phyloP scores from a whole-genome alignment of 2,113 vertebrate genomes.

The Nannobrachium achirus region DNA sequence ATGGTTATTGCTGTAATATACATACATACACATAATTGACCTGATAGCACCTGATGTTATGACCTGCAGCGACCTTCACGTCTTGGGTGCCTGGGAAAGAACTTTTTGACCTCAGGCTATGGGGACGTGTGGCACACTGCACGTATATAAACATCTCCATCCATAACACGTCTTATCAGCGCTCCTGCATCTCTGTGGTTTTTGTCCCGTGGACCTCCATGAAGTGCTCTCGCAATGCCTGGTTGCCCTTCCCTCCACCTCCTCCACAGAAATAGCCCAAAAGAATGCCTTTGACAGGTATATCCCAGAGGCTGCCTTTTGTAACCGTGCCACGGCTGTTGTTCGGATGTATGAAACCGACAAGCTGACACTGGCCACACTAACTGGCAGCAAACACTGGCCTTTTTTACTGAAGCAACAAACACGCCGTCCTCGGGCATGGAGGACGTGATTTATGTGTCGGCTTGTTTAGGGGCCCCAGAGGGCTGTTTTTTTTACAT shows the following conservation, averaged over 20 bases:
- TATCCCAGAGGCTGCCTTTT: conserved; percentile 68
- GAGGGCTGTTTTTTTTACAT: conserved; percentile 55
- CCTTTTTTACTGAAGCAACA: conserved; percentile 53
- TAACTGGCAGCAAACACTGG: conserved; percentile 56
- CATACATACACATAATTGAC: too few species aligned
- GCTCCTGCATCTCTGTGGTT: conserved; percentile 65
- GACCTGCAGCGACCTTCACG: conserved; percentile 18
- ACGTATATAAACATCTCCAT: conserved; percentile 78
- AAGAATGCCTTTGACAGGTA: conserved; percentile 78
- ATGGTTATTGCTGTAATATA: too few species aligned
- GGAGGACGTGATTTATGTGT: conserved; percentile 75
- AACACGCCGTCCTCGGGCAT: conserved; percentile 57
- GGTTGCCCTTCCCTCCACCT: conserved; percentile 40
- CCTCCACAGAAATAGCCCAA: conserved; percentile 56
- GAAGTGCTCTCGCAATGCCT: conserved; percentile 58
- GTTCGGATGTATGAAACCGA: conserved; percentile 63
- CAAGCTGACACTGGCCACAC: conserved; percentile 72
- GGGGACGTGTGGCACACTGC: conserved; percentile 37
- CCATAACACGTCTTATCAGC: conserved; percentile 73
- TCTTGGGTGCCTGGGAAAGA: conserved; percentile 16
- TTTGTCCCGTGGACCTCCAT: conserved; percentile 64
- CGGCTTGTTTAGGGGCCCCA: conserved; percentile 38
- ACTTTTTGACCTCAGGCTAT: conserved; percentile 34
- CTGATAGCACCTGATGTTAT: too few species aligned
- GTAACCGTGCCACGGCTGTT: conserved; percentile 55